These are phyloP conservation scores for Cherax quadricarinatus DNA, from an alignment of 1,140 invertebrate genomes.

Conservation along the genomic window DNA sequence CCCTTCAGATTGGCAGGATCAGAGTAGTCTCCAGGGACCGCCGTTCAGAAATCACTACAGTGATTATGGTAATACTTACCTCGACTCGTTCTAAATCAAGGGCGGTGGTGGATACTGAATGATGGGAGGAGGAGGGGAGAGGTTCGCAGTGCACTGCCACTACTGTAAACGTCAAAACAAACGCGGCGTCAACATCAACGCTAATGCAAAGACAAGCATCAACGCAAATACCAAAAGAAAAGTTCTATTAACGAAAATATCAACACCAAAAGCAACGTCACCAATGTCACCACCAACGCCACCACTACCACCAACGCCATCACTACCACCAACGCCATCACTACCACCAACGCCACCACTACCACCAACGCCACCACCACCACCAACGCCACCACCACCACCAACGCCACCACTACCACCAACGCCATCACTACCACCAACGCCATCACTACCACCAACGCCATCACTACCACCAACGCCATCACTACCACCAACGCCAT, in stretches of 20 bases:
- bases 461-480: background rate
- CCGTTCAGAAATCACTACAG: background rate
- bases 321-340: background rate
- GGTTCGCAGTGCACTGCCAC: no score
- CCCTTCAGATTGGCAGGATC: conserved; percentile 24
- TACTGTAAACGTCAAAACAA: no score
- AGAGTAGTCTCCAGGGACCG: conserved; percentile 27
- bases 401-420: background rate
- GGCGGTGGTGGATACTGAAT: no score
- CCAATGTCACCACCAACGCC: background rate
- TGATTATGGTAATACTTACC: background rate
- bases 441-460: background rate
- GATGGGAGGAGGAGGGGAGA: no score
- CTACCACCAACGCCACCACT: background rate
- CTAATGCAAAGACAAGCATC: background rate
- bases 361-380: background rate
- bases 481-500: background rate
- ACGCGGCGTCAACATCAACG: no score
- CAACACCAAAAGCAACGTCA: background rate
- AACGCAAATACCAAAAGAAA: background rate
- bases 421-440: background rate
- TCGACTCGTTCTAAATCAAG: no score
- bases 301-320: background rate
- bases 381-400: background rate
- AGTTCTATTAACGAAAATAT: background rate